Base-by-base conservation (phyloP, 2,113 vertebrate genomes). In the Macroglossus sobrinus region DNA sequence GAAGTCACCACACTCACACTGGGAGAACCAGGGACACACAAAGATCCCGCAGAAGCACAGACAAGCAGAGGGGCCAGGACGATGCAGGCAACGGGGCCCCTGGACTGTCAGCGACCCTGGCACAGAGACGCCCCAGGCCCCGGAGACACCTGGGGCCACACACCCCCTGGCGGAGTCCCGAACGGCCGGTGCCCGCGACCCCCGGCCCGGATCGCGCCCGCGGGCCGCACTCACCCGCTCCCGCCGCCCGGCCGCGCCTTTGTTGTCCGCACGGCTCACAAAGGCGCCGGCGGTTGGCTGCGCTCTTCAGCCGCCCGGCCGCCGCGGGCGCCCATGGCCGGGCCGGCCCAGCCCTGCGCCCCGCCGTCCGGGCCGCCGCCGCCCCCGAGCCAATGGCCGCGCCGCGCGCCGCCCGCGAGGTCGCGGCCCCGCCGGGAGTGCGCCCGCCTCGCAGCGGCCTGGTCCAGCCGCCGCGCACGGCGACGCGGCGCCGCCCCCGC, bases 321-420 rank as follows among this genome's bases (percentile, higher is more conserved):
- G 93, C 91, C 79, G 89, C 89, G 91, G 96, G 96, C 91, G 91
- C 97, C 95, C 94, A 91, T 84, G 96, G 97, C 97, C 96, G 96
- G 95, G 93, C 75, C 87, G 64, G 75, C 91, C 92, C 84, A 71
- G 76, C 95, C 84, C 87, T 88, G 91, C 85, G 76, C 81, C 81
- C 79, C 57, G 38, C 89, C 50, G 79, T 43, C 38, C 61, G 55
- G 43, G 24, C 88, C 72, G 88, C 55, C 15, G 19, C 93, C 84
- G 80, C 86, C 75, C 43, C 94, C 61, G 80, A 79, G 80, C 95
- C 86, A 84, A 57, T 84, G 85, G 61, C 84, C 78, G 61, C 75
- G 63, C 79, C 53, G 55, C 90, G 59, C 82, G 92, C 91, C 80
- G 66, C 92, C 88, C 78, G 89, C 78, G 78, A 92, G 86, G 93